Percentiles rank a stretch among this genome's conserved stretches.
Evolutionary conservation across 2,797 vertebrate genomes (phyloP).

Genomic region (Lacerta agilis): DNA sequence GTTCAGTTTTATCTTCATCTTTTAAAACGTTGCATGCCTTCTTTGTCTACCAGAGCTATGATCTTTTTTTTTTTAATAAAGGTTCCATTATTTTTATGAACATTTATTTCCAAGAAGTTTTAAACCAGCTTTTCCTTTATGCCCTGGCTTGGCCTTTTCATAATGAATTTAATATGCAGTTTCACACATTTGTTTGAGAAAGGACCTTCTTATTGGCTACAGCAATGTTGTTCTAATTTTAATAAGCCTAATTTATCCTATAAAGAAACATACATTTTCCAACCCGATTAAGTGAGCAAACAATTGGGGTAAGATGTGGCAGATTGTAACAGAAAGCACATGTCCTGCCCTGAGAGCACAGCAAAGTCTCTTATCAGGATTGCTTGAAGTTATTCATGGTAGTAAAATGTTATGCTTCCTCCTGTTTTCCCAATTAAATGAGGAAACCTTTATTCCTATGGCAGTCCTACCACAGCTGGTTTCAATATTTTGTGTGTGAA

Average conservation of each 20-base stretch:
- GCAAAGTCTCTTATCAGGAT: constrained; percentile 81
- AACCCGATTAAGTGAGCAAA: constrained; percentile 83
- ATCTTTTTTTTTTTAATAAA: constrained; percentile 59
- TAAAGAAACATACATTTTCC: constrained; percentile 82
- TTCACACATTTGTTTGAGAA: constrained; percentile 79
- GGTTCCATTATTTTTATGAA: constrained; percentile 69
- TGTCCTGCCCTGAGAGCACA: constrained; percentile 82
- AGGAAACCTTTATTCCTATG: constrained; percentile 81
- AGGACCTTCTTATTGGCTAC: constrained; percentile 75
- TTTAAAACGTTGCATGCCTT: constrained; percentile 65
- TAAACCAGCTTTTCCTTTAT: constrained; percentile 70
- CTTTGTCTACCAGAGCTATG: constrained; percentile 55
- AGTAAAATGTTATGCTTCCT: constrained; percentile 98
- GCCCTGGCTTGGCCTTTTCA: constrained; percentile 73
- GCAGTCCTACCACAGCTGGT: constrained; percentile 89
- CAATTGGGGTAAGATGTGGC: constrained; percentile 83
- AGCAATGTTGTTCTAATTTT: constrained; percentile 75
- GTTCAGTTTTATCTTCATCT: constrained; percentile 49
- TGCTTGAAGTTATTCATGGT: constrained; percentile 94
- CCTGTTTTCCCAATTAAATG: constrained; percentile 95
- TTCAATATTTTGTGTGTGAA: constrained; percentile 86
- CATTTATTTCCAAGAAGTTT: constrained; percentile 69
- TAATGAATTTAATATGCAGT: constrained; percentile 78
- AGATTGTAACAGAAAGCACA: constrained; percentile 91
- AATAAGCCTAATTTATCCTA: constrained; percentile 80